phyloP scores from a whole-genome alignment of 2,888 invertebrate species.

The Griposia aprilina region DNA sequence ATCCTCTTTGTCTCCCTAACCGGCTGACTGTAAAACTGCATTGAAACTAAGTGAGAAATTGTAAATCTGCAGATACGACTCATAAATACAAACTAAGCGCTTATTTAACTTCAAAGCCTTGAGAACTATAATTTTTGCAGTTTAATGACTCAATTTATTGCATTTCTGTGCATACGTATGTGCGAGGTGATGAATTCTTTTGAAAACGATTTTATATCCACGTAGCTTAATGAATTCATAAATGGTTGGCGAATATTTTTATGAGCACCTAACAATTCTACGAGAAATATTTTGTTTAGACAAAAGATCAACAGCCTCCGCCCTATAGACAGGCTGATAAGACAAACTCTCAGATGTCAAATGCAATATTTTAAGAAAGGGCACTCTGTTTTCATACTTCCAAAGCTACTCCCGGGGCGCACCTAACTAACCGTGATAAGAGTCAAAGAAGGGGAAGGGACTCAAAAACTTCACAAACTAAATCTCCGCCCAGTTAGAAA shows the following conservation, averaged over 20 bases:
- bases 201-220: slow-evolving; percentile 49
- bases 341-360: slow-evolving; percentile 81
- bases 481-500: slow-evolving; percentile 75
- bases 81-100: slow-evolving; percentile 77
- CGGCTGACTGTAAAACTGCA: slow-evolving; percentile 75
- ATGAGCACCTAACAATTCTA: slow-evolving; percentile 39
- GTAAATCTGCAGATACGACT: slow-evolving; percentile 77
- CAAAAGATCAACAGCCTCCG: slow-evolving; percentile 69
- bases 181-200: slow-evolving; percentile 61
- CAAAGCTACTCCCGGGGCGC: slow-evolving; percentile 77
- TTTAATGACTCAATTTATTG: slow-evolving; percentile 77
- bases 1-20: slow-evolving; percentile 77
- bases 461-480: slow-evolving; percentile 82
- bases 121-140: slow-evolving; percentile 70
- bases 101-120: slow-evolving; percentile 73
- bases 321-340: slow-evolving; percentile 74
- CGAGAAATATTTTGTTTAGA: slow-evolving; percentile 71
- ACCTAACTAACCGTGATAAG: slow-evolving; percentile 87
- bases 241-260: slow-evolving; percentile 31
- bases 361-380: slow-evolving; percentile 84
- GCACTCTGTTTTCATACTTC: slow-evolving; percentile 80
- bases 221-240: slow-evolving; percentile 44
- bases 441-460: slow-evolving; percentile 81
- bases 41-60: slow-evolving; percentile 79
- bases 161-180: slow-evolving; percentile 55